These are phyloP conservation scores for Drosophila nikananu DNA, from an alignment of 1,140 invertebrate genomes.

Conservation along the genomic window DNA sequence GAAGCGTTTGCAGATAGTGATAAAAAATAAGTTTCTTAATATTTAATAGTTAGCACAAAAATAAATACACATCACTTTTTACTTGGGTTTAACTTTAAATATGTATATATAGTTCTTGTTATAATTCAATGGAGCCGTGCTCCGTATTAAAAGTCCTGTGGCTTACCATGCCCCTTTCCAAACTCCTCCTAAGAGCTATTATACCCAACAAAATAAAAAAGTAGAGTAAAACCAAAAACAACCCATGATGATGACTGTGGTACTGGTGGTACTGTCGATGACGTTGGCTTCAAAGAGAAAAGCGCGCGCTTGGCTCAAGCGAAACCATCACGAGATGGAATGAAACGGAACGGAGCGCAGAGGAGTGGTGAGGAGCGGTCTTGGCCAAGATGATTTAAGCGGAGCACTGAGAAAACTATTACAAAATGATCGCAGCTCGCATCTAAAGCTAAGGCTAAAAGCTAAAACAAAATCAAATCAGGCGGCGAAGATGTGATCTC, in stretches of 20 bases:
- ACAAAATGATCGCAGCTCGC: conserved; percentile 71
- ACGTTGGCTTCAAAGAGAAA: conserved; percentile 74
- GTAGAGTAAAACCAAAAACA: conserved; percentile 11
- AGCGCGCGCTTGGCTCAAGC: conserved; percentile 59
- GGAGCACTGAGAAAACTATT: conserved; percentile 77
- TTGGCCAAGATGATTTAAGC: conserved; percentile 73
- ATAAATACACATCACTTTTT: too few relatives aligned
- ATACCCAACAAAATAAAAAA: neutral
- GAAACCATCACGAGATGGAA: conserved; percentile 48
- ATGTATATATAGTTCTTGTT: neutral
- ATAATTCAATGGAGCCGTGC: neutral
- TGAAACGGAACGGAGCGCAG: conserved; percentile 16
- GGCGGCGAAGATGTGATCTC: conserved; percentile 59
- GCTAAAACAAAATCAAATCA: conserved; percentile 78
- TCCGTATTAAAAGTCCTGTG: neutral
- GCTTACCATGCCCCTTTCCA: neutral
- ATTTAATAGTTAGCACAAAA: too few relatives aligned
- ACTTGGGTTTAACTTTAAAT: neutral
- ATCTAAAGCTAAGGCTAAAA: conserved; percentile 28
- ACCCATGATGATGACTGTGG: conserved; percentile 38
- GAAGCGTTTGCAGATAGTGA: neutral
- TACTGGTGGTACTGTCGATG: conserved; percentile 44
- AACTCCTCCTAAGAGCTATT: neutral
- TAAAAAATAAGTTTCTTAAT: neutral
- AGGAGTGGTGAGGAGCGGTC: neutral